A percentile compares a stretch with the other conserved stretches of the same genome.
Conservation (phyloP, 2,113 vertebrate species). For the Mesitornis unicolor region DNA sequence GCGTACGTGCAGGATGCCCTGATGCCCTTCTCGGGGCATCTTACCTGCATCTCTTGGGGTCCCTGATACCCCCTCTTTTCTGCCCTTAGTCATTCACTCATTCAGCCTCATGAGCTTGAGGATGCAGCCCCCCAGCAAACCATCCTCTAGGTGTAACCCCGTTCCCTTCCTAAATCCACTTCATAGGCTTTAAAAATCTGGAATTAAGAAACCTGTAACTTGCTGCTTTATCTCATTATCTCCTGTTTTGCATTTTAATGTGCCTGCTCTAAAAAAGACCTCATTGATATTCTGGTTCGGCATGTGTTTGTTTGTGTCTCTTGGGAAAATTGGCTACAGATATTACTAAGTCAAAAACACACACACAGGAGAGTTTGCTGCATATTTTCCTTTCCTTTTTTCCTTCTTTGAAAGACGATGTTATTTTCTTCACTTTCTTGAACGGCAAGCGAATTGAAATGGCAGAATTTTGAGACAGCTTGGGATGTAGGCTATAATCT, state of each 20-base stretch:
- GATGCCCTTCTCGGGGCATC: background rate
- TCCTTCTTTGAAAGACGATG: slow-evolving; percentile 20
- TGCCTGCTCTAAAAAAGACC: slow-evolving; percentile 73
- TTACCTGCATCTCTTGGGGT: background rate
- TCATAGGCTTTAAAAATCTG: slow-evolving; percentile 11
- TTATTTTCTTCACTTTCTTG: slow-evolving; percentile 13
- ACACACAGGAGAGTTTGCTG: slow-evolving; percentile 57
- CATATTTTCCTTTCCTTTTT: slow-evolving; percentile 19
- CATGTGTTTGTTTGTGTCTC: slow-evolving; percentile 78
- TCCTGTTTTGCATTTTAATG: slow-evolving; percentile 83
- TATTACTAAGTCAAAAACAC: slow-evolving; percentile 73
- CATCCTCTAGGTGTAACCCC: background rate
- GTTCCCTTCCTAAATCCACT: background rate
- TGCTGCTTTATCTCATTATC: slow-evolving; percentile 80
- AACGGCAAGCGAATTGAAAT: background rate
- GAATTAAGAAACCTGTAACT: slow-evolving; percentile 74
- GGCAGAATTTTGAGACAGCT: background rate
- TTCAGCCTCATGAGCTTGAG: background rate
- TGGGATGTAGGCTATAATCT: fast-evolving
- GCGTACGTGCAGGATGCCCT: background rate
- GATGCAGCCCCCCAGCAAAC: background rate
- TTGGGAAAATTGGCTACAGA: slow-evolving; percentile 74
- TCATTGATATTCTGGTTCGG: slow-evolving; percentile 78
- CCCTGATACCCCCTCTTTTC: background rate
- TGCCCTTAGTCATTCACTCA: background rate